Conservation (phyloP, 2,113 vertebrate genomes). For the Catharus fuscescens region DNA sequence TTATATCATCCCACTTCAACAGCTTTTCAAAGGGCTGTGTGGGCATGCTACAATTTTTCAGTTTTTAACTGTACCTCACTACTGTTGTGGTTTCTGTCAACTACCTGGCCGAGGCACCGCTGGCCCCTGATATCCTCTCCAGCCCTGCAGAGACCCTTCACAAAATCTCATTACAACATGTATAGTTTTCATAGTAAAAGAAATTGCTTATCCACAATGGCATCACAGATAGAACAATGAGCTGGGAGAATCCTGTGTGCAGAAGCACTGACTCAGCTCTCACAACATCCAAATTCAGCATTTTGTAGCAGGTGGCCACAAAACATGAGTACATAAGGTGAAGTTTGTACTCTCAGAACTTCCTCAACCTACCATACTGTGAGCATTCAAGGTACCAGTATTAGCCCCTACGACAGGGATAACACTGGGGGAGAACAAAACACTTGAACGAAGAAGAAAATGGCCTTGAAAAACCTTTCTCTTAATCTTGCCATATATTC, state of each 20-base stretch:
- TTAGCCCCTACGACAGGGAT: accelerated
- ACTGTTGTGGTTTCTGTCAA: not conserved
- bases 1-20: not conserved
- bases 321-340: not conserved
- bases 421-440: not conserved
- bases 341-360: not conserved
- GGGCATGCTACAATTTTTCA: not conserved
- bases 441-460: not conserved
- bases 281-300: not conserved
- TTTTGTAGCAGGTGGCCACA: not conserved
- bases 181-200: not conserved
- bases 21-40: slow-evolving; percentile 15
- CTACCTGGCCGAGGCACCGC: not conserved
- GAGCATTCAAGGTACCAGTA: not conserved
- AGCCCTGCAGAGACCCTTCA: not conserved
- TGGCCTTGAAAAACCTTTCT: not conserved
- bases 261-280: not conserved
- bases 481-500: not conserved
- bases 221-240: not conserved
- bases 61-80: not conserved
- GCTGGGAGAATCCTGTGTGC: not conserved
- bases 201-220: not conserved
- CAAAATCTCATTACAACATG: not conserved
- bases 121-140: not conserved
- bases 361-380: not conserved